A percentile compares a stretch with the other conserved stretches of the same genome.
Conservation (phyloP, 1,140 invertebrate species). For the Myzus persicae region DNA sequence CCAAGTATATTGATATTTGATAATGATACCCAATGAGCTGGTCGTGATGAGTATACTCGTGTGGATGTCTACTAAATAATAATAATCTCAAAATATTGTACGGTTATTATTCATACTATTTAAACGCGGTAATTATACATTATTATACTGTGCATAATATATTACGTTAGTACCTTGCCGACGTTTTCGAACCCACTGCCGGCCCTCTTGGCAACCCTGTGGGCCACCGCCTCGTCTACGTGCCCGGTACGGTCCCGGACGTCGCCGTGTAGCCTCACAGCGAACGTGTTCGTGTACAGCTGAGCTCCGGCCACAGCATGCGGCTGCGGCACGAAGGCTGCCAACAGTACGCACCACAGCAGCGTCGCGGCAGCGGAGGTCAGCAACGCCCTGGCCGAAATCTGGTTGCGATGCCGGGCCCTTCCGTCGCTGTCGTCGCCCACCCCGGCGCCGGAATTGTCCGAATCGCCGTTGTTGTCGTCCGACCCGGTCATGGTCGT, state of each 20-base stretch:
- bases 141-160: no score
- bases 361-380: no score
- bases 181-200: slow-evolving; percentile 41
- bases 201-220: slow-evolving; percentile 22
- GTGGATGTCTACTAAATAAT: not conserved
- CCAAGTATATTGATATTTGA: not conserved
- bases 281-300: slow-evolving; percentile 50
- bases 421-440: not conserved
- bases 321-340: not conserved
- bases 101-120: not conserved
- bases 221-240: not conserved
- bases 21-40: not conserved
- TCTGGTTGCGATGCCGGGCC: not conserved
- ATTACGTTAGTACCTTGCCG: slow-evolving; percentile 10
- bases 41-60: not conserved
- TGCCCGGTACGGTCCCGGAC: not conserved
- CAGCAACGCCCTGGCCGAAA: not conserved
- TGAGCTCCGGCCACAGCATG: not conserved
- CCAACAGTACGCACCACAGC: not conserved
- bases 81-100: not conserved
- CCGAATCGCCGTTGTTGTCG: not conserved
- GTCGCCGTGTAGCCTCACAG: not conserved
- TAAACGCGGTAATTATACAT: no score
- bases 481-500: not conserved
- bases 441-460: not conserved